Conservation (phyloP, 2,113 vertebrate genomes). For the Pedionomus torquatus region DNA sequence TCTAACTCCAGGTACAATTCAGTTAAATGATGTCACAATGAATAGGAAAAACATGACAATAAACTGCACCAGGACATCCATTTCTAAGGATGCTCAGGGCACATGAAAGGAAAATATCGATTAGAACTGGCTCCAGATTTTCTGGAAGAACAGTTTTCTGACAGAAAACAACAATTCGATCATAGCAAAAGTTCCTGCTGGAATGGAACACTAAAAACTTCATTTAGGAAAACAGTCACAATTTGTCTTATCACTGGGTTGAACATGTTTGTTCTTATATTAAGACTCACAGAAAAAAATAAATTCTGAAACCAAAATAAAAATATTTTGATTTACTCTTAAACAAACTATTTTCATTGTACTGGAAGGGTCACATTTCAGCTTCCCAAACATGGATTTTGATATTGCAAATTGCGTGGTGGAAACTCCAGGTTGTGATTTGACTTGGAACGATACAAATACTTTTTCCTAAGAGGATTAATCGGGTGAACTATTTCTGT, state of each 20-base stretch:
- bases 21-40: neutral
- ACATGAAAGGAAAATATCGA: neutral
- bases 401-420: neutral
- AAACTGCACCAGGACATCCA: neutral
- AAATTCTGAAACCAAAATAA: neutral
- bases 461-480: neutral
- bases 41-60: neutral
- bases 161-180: neutral
- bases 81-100: neutral
- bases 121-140: slow-evolving; percentile 4
- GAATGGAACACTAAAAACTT: neutral
- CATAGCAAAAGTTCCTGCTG: neutral
- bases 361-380: neutral
- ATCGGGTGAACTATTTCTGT: neutral
- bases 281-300: neutral
- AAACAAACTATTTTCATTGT: neutral
- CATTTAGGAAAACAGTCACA: neutral
- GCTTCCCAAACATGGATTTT: neutral
- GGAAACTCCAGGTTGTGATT: neutral
- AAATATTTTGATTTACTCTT: neutral
- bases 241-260: neutral
- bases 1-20: neutral
- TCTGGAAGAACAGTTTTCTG: neutral
- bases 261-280: neutral
- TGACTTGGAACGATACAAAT: neutral